These are phyloP conservation scores for Syndactyla subalaris DNA, from an alignment of 2,797 vertebrate species.

Conservation along the genomic window DNA sequence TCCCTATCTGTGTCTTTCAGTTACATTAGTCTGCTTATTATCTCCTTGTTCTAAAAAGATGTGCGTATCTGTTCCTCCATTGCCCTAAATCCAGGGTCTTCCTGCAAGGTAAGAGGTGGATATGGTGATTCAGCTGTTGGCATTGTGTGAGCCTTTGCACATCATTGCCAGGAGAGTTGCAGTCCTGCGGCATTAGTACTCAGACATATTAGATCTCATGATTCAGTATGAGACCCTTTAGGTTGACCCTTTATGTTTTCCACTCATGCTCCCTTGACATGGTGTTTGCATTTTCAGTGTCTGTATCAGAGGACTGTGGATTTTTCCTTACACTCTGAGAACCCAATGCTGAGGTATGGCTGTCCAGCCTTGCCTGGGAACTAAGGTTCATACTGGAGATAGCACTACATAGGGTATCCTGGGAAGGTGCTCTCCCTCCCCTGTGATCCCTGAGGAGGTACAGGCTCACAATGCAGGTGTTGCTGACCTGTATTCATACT, in stretches of 20 bases:
- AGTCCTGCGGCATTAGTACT: neutral
- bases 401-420: neutral
- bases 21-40: neutral
- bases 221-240: neutral
- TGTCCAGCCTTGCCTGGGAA: neutral
- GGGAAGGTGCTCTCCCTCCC: neutral
- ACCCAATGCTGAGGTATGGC: neutral
- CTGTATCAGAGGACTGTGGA: neutral
- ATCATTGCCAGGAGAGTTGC: neutral
- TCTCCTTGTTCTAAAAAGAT: neutral
- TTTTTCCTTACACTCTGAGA: neutral
- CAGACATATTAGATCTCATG: neutral
- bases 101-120: neutral
- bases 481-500: neutral
- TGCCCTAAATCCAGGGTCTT: neutral
- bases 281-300: accelerated
- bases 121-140: accelerated
- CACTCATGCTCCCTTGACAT: neutral
- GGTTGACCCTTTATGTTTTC: neutral
- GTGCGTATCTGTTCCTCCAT: neutral
- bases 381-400: neutral
- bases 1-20: neutral
- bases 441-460: neutral
- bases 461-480: neutral
- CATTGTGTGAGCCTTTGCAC: neutral